Conservation (phyloP, 2,888 invertebrate genomes). For the Protonemura montana region DNA sequence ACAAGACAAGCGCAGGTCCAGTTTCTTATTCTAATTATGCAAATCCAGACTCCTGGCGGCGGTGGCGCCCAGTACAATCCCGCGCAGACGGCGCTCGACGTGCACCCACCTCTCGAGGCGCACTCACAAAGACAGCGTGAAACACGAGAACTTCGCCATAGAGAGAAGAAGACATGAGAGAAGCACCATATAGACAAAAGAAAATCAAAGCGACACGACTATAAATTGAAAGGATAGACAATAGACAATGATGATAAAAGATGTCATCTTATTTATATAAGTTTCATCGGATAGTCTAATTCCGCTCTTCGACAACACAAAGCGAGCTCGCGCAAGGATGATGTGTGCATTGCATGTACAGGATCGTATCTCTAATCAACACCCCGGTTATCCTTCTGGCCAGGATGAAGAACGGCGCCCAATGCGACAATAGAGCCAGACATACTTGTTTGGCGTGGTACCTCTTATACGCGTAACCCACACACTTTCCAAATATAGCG, state of each 20-base stretch:
- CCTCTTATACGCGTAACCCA: not conserved
- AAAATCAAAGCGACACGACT: conserved; percentile 7
- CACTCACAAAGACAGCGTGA: not conserved
- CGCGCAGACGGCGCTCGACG: not conserved
- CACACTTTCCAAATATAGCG: conserved; percentile 9
- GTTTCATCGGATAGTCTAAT: conserved; percentile 39
- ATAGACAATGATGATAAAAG: conserved; percentile 36
- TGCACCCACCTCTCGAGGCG: conserved; percentile 5
- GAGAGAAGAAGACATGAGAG: conserved; percentile 14
- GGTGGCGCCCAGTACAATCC: not conserved
- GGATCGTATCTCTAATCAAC: conserved; percentile 38
- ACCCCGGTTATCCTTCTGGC: conserved; percentile 15
- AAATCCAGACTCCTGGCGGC: not conserved
- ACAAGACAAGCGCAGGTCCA: not conserved
- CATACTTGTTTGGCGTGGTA: not conserved
- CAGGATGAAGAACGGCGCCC: not conserved
- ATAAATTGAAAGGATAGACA: conserved; percentile 41
- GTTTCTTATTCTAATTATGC: not conserved
- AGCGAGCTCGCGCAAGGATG: not conserved
- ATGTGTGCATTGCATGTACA: not conserved
- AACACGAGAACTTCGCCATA: conserved; percentile 13
- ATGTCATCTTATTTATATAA: conserved; percentile 39
- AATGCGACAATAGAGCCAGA: conserved; percentile 9
- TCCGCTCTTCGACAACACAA: conserved; percentile 28
- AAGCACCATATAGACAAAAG: conserved; percentile 24